Conservation (phyloP, 2,888 invertebrate species). For the Capitulum mitella region DNA sequence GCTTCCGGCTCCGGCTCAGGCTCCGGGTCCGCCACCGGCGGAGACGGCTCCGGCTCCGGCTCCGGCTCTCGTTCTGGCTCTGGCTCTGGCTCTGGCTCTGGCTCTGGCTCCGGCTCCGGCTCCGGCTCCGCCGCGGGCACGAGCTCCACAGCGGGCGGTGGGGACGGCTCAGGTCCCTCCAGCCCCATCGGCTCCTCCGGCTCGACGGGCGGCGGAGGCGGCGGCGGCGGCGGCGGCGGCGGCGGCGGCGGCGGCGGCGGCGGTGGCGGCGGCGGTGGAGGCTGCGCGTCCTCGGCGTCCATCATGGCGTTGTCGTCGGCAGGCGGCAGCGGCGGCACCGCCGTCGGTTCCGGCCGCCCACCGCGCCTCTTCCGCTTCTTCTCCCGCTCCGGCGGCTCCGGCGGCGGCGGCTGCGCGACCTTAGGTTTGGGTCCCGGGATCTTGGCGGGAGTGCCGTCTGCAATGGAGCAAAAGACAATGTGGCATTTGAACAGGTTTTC, state of each 20-base stretch:
- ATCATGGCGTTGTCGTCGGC: constrained; percentile 25
- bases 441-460: neutral
- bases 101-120: no score
- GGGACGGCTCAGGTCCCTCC: neutral
- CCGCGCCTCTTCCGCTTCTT: constrained; percentile 9
- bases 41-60: neutral
- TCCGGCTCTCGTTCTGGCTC: neutral
- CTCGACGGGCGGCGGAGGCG: neutral
- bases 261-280: neutral
- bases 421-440: neutral
- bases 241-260: neutral
- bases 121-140: neutral
- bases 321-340: neutral
- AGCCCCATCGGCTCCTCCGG: no score
- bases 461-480: no score
- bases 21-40: neutral
- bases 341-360: neutral
- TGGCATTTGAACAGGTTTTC: no score
- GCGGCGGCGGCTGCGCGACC: neutral
- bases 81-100: neutral
- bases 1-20: neutral
- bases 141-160: neutral
- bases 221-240: neutral
- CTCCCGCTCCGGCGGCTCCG: neutral
- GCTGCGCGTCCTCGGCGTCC: constrained; percentile 20